These are phyloP conservation scores for Menidia beryllina DNA, from an alignment of 2,113 vertebrate genomes.

Conservation along the genomic window DNA sequence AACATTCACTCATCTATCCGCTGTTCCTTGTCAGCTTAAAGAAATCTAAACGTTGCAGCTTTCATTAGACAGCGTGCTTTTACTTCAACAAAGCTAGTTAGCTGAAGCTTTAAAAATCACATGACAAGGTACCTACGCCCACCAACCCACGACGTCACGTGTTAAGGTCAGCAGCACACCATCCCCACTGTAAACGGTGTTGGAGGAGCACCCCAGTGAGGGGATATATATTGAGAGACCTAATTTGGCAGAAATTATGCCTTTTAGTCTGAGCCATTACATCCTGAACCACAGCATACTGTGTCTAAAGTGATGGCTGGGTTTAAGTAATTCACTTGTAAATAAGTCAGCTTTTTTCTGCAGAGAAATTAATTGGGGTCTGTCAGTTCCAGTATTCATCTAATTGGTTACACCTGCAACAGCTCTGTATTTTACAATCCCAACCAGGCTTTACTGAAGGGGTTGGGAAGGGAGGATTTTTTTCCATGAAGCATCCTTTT, in stretches of 20 bases:
- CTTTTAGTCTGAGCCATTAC: slow-evolving; percentile 30
- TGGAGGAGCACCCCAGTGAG: too few relatives aligned
- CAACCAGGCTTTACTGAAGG: slow-evolving; percentile 37
- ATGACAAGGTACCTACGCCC: too few relatives aligned
- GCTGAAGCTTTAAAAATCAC: neutral
- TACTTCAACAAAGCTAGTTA: neutral
- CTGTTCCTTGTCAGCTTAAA: neutral
- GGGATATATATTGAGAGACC: too few relatives aligned
- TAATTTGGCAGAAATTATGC: slow-evolving; percentile 22
- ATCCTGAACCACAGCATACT: slow-evolving; percentile 18
- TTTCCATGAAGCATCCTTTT: slow-evolving; percentile 21
- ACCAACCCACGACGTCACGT: too few relatives aligned
- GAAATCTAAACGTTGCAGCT: neutral
- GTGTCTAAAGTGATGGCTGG: slow-evolving; percentile 40
- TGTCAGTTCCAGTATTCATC: slow-evolving; percentile 64
- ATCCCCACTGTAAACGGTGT: too few relatives aligned
- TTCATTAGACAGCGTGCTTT: neutral
- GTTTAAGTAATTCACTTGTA: slow-evolving; percentile 60
- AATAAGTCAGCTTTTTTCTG: slow-evolving; percentile 65
- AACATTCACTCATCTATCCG: too few relatives aligned
- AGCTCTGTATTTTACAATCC: slow-evolving; percentile 38
- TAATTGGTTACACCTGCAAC: slow-evolving; percentile 62
- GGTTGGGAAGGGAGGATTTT: slow-evolving; percentile 3
- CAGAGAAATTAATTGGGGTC: slow-evolving; percentile 56
- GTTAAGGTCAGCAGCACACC: too few relatives aligned